A percentile compares a stretch with the other conserved stretches of the same genome.
Conservation (phyloP, 2,888 invertebrate genomes). For the Deilephila elpenor region DNA sequence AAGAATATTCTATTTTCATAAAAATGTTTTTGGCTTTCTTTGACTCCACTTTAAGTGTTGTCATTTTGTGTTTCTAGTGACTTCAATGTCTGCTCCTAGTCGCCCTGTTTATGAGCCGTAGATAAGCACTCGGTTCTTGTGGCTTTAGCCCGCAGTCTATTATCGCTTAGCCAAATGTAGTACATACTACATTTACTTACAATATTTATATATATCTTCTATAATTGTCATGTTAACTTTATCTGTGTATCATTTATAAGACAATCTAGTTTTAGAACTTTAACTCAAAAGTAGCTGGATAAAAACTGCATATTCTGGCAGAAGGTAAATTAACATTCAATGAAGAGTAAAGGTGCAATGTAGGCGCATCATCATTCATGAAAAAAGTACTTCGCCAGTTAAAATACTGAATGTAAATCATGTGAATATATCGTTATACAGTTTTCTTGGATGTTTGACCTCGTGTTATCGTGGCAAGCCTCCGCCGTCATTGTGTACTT, state of each 20-base stretch:
- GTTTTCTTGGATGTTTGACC: conserved; percentile 73
- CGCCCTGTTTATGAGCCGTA: conserved; percentile 35
- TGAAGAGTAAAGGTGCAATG: not conserved
- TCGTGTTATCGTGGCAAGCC: conserved; percentile 78
- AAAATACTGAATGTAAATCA: conserved; percentile 54
- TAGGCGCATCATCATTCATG: not conserved
- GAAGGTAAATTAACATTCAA: not conserved
- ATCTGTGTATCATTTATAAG: not conserved
- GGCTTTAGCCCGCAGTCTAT: conserved; percentile 28
- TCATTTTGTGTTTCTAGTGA: conserved; percentile 6
- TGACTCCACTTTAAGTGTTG: not conserved
- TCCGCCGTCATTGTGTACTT: conserved; percentile 58
- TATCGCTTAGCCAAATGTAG: conserved; percentile 39
- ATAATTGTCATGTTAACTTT: not conserved
- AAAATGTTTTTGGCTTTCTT: not conserved
- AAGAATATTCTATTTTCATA: not conserved
- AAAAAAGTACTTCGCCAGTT: not conserved
- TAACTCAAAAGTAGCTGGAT: too few relatives aligned
- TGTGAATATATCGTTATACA: conserved; percentile 61
- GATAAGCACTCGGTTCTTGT: conserved; percentile 29
- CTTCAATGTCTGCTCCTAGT: conserved; percentile 34
- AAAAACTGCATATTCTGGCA: too few relatives aligned
- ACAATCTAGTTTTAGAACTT: too few relatives aligned
- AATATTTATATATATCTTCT: not conserved
- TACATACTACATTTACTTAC: conserved; percentile 36